Evolutionary conservation across 2,888 invertebrate species (phyloP), one percentile per base, ranked within the genome.

Genomic region (Torymus tubicola): DNA sequence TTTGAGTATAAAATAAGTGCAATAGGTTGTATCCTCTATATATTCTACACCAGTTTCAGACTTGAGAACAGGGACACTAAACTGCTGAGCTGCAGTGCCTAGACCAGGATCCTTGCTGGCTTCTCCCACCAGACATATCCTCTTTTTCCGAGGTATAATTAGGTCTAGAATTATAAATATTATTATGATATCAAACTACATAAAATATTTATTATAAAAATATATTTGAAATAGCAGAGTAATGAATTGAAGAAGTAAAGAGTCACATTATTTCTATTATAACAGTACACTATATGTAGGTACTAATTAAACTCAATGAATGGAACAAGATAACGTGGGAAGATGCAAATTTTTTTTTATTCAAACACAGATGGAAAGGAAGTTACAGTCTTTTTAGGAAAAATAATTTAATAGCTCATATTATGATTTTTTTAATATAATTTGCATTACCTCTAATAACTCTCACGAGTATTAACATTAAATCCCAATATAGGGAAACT

Each of bases 1-100:
- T 71, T 95, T 93, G 83, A 96, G 91, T 87, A 96, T 93, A 91
- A 95, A 96, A 86, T 94, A 93, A 69, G 94, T 95, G 86, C 93
- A 93, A 90, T 93, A 93, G 64, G 92, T 90, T 65, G 91, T 91
- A 87, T 94, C 94, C 81, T 92, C 92, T 81, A 93, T 86, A 88
- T 92, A 92, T 88, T 94, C 94, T 86, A 91, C 87, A 78, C 94
- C 95, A 85, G 92, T 93, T 88, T 92, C 92, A 84, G 94, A 94
- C 84, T 91, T 92, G 67, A 94, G 91, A 84, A 95, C 92, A 84
- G 94, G 94, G 79, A 94, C 92, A 76, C 92, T 92, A 90, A 94
- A 94, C 83, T 91, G 92, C 87, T 93, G 92, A 78, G 94, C 94
- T 81, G 93, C 93, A 85, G 91, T 91, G 80, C 92, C 89, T 68